Conservation (phyloP, 2,888 invertebrate species). For the Drosophila mettleri region DNA sequence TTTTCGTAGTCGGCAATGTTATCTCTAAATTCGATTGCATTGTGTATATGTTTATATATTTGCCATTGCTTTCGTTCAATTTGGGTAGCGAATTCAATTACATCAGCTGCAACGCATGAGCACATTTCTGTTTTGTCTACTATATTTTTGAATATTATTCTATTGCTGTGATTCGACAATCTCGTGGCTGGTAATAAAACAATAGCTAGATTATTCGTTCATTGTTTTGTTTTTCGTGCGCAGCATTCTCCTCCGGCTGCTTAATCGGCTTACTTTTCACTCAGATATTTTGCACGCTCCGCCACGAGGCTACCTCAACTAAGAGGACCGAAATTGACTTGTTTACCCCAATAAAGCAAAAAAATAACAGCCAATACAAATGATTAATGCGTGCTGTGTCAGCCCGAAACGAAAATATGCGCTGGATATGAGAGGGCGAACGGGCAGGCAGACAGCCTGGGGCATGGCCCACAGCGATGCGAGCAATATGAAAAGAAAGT, state of each 20-base stretch:
- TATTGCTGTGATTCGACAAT: not conserved
- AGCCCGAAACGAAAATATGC: constrained; percentile 69
- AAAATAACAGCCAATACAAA: constrained; percentile 58
- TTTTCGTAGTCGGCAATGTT: too few relatives aligned
- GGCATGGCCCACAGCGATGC: constrained; percentile 33
- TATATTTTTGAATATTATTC: not conserved
- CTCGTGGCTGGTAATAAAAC: not conserved
- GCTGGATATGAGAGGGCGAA: constrained; percentile 43
- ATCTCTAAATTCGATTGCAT: not conserved
- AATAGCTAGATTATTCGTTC: not conserved
- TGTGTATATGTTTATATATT: not conserved
- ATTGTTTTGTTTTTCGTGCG: constrained; percentile 15
- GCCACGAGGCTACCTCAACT: constrained; percentile 24
- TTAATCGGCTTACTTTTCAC: constrained; percentile 43
- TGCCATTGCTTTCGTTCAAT: not conserved
- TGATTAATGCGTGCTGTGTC: constrained; percentile 74
- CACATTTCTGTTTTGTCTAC: not conserved
- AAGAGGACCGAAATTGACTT: constrained; percentile 58
- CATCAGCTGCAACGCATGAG: not conserved
- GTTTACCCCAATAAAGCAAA: constrained; percentile 47
- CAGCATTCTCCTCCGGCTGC: constrained; percentile 9
- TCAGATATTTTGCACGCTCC: not conserved
- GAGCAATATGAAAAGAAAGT: constrained; percentile 52
- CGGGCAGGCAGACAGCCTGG: constrained; percentile 6
- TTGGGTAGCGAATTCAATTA: not conserved